phyloP scores from a whole-genome alignment of 2,797 vertebrate genomes.

The Decapterus maruadsi region DNA sequence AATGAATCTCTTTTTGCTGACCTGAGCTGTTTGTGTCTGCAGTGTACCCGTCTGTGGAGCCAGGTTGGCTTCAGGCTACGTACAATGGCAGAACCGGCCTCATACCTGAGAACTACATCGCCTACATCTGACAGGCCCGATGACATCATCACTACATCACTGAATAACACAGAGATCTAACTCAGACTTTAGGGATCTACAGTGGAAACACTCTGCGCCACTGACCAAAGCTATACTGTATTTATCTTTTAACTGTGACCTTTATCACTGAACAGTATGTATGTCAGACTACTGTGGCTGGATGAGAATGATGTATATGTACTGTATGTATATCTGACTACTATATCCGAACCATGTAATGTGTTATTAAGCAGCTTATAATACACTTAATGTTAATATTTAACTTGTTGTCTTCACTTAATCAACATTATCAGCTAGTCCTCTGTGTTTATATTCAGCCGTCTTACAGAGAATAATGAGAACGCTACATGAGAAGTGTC shows the following conservation, averaged over 20 bases:
- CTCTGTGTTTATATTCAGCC: constrained; percentile 11
- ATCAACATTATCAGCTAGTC: constrained; percentile 12
- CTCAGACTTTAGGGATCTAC: constrained; percentile 35
- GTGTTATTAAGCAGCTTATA: constrained; percentile 43
- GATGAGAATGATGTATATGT: constrained; percentile 34
- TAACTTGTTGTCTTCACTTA: constrained; percentile 11
- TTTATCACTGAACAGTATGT: constrained; percentile 40
- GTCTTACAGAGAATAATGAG: not conserved
- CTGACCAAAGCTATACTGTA: constrained; percentile 60
- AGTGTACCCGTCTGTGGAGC: constrained; percentile 97
- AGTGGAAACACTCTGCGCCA: constrained; percentile 58
- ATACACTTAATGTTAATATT: constrained; percentile 39
- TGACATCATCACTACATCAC: constrained; percentile 37
- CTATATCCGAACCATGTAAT: constrained; percentile 36
- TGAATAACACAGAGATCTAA: constrained; percentile 21
- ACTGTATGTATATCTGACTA: constrained; percentile 58
- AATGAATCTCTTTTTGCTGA: constrained; percentile 10
- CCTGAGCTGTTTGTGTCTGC: constrained; percentile 56
- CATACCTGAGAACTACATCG: constrained; percentile 97
- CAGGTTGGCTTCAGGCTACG: constrained; percentile 98
- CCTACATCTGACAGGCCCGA: constrained; percentile 86
- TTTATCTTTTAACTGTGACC: constrained; percentile 68
- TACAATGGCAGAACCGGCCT: constrained; percentile 96
- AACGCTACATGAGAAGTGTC: constrained; percentile 27
- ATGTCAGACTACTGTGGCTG: constrained; percentile 55